These are phyloP conservation scores for Tethya wilhelma DNA, from an alignment of 37 sponge, comb jelly and placozoan genomes.

Conservation along the genomic window DNA sequence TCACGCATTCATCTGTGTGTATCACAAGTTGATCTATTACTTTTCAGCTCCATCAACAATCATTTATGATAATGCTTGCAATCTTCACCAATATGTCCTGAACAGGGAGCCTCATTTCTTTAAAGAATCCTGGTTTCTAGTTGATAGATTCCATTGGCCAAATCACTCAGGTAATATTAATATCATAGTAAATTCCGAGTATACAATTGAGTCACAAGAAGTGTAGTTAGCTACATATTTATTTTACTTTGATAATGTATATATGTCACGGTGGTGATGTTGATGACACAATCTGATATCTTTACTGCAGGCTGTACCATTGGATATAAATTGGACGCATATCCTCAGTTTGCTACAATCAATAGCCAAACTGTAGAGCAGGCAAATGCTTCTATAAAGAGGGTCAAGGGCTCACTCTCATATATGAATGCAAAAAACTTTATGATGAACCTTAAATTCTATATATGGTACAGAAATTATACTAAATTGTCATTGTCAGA, in stretches of 20 bases:
- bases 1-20: too few species aligned
- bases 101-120: too few species aligned
- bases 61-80: conserved; percentile 27
- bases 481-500: background rate
- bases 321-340: conserved; percentile 23
- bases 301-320: conserved; percentile 2
- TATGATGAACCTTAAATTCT: background rate
- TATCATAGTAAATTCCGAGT: too few species aligned
- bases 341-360: conserved; percentile 19
- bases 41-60: background rate
- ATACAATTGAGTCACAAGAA: too few species aligned
- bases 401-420: conserved; percentile 23
- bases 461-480: background rate
- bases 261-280: too few species aligned
- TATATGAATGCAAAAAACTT: conserved; percentile 29
- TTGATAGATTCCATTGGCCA: conserved; percentile 41
- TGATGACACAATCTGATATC: background rate
- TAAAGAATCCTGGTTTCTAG: conserved; percentile 5
- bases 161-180: conserved; percentile 49
- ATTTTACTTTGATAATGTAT: too few species aligned
- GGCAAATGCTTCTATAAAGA: too few species aligned
- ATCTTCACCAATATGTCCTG: too few species aligned
- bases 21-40: background rate
- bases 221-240: too few species aligned
- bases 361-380: conserved; percentile 48